These are phyloP conservation scores for Alviniconcha marisindica DNA, from an alignment of 1,140 invertebrate species.

Conservation along the genomic window DNA sequence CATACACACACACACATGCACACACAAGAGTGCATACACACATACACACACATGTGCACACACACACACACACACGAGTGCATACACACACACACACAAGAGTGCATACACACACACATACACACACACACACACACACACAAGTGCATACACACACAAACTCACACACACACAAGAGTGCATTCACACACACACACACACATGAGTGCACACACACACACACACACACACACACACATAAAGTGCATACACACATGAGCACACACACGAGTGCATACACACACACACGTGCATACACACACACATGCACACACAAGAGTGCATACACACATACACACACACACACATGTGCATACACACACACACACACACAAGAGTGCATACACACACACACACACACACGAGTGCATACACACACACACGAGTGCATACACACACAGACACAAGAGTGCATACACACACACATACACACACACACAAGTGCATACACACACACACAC, in stretches of 20 bases:
- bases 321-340: conserved; percentile 22
- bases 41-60: not conserved
- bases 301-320: too few species aligned
- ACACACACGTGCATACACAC: not conserved
- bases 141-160: not conserved
- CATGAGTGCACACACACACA: conserved; percentile 15
- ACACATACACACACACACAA: not conserved
- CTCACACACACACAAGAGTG: not conserved
- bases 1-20: conserved; percentile 11
- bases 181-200: conserved; percentile 24
- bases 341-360: conserved; percentile 21
- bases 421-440: not conserved
- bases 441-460: not conserved
- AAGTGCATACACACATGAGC: not conserved
- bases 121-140: conserved; percentile 19
- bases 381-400: not conserved
- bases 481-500: not conserved
- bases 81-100: not conserved
- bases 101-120: conserved; percentile 5
- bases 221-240: too few species aligned
- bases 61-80: not conserved
- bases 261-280: too few species aligned
- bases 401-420: not conserved
- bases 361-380: not conserved
- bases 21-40: not conserved